These are phyloP conservation scores for Cuniculus paca DNA, from an alignment of 2,797 vertebrate genomes.

Conservation along the genomic window DNA sequence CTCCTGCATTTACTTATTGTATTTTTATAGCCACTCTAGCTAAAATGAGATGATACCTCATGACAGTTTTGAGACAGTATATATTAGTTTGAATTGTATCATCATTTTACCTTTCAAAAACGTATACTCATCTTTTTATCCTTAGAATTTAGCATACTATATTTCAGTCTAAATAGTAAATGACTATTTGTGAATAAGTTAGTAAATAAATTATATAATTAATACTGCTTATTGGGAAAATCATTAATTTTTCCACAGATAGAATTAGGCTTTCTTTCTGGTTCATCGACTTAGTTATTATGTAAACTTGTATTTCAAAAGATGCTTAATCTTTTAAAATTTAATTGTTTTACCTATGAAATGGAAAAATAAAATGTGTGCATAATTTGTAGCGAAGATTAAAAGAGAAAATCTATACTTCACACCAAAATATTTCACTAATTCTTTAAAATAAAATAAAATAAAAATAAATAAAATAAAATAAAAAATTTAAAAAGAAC, in stretches of 20 bases:
- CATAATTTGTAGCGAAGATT: background rate
- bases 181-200: background rate
- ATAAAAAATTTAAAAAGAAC: no score
- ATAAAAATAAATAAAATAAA: no score
- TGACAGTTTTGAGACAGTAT: background rate
- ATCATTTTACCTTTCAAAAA: slow-evolving; percentile 9
- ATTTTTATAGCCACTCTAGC: background rate
- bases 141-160: background rate
- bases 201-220: background rate
- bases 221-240: background rate
- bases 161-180: background rate
- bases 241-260: background rate
- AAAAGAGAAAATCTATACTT: background rate
- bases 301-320: slow-evolving; percentile 16
- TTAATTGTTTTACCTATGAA: background rate
- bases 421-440: background rate
- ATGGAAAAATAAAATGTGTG: background rate
- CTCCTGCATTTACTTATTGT: background rate
- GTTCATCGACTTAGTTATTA: background rate
- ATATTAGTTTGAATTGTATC: background rate
- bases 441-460: no score
- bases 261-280: background rate
- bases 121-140: background rate
- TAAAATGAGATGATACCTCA: background rate
- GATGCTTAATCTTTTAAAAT: background rate